Evolutionary conservation across 1,140 invertebrate genomes (phyloP).

Genomic region (Drosophila lacteicornis): DNA sequence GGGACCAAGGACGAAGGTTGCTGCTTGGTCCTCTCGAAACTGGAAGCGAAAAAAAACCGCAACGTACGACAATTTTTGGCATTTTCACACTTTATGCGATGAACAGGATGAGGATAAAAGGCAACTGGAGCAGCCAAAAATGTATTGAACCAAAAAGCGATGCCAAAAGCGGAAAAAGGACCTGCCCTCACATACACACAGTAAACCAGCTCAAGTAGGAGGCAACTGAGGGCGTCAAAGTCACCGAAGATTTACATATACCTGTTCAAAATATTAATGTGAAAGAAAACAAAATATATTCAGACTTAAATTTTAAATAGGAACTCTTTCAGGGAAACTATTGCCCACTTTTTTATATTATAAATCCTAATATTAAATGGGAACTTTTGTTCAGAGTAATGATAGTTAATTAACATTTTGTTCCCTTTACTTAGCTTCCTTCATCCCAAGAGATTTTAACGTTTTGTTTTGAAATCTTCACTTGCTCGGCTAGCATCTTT

Average conservation of each 20-base stretch:
- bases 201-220: neutral
- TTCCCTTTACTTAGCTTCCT: no score
- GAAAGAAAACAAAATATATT: neutral
- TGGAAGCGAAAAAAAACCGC: slow-evolving; percentile 61
- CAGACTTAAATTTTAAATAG: neutral
- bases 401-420: neutral
- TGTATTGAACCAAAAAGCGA: slow-evolving; percentile 26
- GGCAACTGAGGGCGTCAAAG: neutral
- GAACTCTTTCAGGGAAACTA: neutral
- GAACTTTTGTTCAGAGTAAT: no score
- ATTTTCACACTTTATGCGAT: slow-evolving; percentile 75
- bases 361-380: no score
- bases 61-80: slow-evolving; percentile 76
- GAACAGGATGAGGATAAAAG: slow-evolving; percentile 35
- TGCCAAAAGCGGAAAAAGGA: slow-evolving; percentile 1
- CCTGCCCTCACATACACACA: slow-evolving; percentile 1
- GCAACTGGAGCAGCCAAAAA: slow-evolving; percentile 29
- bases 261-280: neutral
- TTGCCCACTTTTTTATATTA: no score
- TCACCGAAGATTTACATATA: slow-evolving; percentile 5
- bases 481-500: neutral
- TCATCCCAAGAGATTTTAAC: no score
- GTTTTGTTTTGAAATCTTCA: neutral
- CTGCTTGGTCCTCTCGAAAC: neutral
- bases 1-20: slow-evolving; percentile 20